These are phyloP conservation scores for Pristionchus japonicus DNA, from an alignment of 2,888 invertebrate species.

Conservation along the genomic window DNA sequence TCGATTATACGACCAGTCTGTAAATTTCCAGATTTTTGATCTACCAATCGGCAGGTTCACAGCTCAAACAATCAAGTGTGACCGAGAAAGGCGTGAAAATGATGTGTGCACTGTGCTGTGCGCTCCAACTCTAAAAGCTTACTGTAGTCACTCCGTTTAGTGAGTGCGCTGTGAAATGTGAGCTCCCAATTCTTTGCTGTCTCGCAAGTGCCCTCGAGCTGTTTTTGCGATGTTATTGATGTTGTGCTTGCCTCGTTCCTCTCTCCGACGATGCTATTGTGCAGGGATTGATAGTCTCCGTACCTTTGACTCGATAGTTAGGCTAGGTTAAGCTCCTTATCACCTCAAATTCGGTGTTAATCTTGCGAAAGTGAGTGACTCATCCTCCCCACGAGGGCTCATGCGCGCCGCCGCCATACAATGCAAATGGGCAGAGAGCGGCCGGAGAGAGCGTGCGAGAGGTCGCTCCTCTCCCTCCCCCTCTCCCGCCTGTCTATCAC, in stretches of 20 bases:
- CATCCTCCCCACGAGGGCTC: too few relatives aligned
- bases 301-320: too few relatives aligned
- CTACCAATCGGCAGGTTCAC: too few relatives aligned
- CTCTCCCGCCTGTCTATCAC: too few relatives aligned
- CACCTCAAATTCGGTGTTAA: background rate
- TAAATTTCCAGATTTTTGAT: too few relatives aligned
- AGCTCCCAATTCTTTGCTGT: background rate
- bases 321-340: background rate
- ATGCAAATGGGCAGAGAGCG: too few relatives aligned
- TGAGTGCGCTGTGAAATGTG: background rate
- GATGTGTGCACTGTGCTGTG: too few relatives aligned
- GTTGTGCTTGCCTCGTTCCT: background rate
- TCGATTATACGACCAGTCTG: too few relatives aligned
- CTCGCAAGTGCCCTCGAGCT: background rate
- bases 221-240: slow-evolving; percentile 9
- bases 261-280: background rate
- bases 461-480: too few relatives aligned
- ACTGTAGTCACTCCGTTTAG: background rate
- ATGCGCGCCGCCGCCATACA: too few relatives aligned
- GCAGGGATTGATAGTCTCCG: background rate
- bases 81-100: background rate
- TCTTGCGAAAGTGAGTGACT: slow-evolving; percentile 39
- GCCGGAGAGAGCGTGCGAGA: too few relatives aligned
- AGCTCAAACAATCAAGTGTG: background rate
- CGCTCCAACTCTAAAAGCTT: too few relatives aligned